phyloP scores from a whole-genome alignment of 2,113 vertebrate genomes.

The Gobiocypris rarus region DNA sequence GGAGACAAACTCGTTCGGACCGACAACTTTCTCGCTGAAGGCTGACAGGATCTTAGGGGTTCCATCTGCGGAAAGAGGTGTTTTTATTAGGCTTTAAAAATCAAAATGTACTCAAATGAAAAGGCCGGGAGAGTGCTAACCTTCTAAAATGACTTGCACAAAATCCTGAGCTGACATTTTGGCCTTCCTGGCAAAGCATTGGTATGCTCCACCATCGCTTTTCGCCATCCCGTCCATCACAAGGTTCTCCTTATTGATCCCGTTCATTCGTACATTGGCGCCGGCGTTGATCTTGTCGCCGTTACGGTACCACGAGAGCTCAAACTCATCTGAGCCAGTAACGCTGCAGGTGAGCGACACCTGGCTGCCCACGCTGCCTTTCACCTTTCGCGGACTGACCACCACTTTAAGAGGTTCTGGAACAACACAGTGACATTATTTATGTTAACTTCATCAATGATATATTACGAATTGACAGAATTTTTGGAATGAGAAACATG shows the following conservation, averaged over 20 bases:
- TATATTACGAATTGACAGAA: neutral
- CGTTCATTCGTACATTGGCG: constrained; percentile 89
- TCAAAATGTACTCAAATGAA: constrained; percentile 76
- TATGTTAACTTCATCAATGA: neutral
- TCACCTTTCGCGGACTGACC: constrained; percentile 94
- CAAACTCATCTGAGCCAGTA: constrained; percentile 89
- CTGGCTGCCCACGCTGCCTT: constrained; percentile 96
- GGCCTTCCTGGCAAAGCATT: constrained; percentile 93
- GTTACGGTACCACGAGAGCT: constrained; percentile 96
- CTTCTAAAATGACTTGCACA: constrained; percentile 97
- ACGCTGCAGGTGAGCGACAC: constrained; percentile 95
- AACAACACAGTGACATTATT: neutral
- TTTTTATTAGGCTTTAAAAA: neutral
- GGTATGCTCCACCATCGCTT: constrained; percentile 95
- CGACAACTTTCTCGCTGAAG: constrained; percentile 98
- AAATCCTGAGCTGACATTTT: constrained; percentile 97
- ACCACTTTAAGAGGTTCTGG: constrained; percentile 92
- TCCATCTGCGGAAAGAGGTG: constrained; percentile 80
- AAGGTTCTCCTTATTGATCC: constrained; percentile 90
- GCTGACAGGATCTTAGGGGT: constrained; percentile 97
- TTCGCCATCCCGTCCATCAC: constrained; percentile 98
- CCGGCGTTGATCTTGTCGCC: constrained; percentile 92
- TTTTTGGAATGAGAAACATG: neutral
- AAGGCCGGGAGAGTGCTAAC: constrained; percentile 69
- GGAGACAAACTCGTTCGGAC: constrained; percentile 90